Base-by-base conservation (phyloP, 2,797 vertebrate genomes). In the Pseudocheirus occidentalis region DNA sequence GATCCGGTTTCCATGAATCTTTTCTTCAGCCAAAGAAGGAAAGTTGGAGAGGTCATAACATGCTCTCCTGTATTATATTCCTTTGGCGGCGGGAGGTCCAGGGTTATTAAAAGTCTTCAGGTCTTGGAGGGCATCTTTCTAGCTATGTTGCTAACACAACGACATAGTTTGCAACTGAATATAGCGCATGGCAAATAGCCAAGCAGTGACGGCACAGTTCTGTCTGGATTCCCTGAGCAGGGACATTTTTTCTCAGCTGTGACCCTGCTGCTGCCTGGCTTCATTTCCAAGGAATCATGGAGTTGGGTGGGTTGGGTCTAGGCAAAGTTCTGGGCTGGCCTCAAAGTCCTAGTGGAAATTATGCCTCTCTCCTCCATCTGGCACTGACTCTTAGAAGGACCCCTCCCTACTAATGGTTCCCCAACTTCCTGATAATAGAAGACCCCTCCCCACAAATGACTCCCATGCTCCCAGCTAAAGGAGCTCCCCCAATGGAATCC, bases 41-140 rank as follows among this genome's bases (percentile, higher is more conserved):
- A 87, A 87, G 73, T 28, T 87, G 73, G 73, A 87, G 73, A 87
- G 40, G 73, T 90, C 54, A 55, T 16, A 55, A 34, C 29, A 55
- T 52, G 34, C 29, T 31, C 12, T 90, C 28, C 52, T 55, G 34
- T 96, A 95, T 96, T 96, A 12, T 90, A 92, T 96, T 95, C 96
- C 95, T 98, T 98, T 98, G 96, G 97, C 1, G 57, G 91, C 97
- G 95, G 96, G 96, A 0, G 16, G 96, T 95, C 93, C 96, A 95
- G 92, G 97, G 95, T 98, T 98, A 98, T 98, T 98, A 95, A 98
- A 98, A 96, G 97, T 98, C 97, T 98, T 98, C 98, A 97, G 98
- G 97, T 96, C 97, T 98, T 27, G 0, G 92, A 95, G 95, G 93
- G 97, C 98, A 98, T 98, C 73, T 98, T 98, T 98, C 97, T 98